These are phyloP conservation scores for Morpho helenor DNA, from an alignment of 2,888 invertebrate genomes.

Conservation along the genomic window DNA sequence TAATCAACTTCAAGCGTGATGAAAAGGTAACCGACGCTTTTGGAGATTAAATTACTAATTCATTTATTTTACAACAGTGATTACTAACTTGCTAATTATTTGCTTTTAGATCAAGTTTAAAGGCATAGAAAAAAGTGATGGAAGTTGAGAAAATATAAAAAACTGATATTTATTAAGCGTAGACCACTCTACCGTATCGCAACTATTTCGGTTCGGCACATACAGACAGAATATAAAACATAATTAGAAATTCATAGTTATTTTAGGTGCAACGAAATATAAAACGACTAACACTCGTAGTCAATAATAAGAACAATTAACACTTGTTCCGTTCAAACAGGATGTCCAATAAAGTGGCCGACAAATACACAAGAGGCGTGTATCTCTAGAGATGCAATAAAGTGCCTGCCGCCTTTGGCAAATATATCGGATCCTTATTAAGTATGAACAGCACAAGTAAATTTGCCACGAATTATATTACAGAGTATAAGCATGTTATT, in stretches of 20 bases:
- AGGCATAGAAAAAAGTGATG: not conserved
- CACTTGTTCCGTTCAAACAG: slow-evolving; percentile 1
- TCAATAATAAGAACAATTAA: not conserved
- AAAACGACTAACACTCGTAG: not conserved
- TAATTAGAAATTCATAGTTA: too few species aligned
- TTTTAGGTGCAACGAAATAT: too few species aligned
- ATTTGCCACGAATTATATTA: too few species aligned
- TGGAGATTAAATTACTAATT: not conserved
- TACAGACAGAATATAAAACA: too few species aligned
- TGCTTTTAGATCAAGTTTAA: too few species aligned
- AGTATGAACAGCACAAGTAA: too few species aligned
- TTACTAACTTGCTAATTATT: slow-evolving; percentile 1
- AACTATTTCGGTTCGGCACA: too few species aligned
- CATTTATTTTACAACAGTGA: not conserved
- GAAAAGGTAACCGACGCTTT: slow-evolving; percentile 12
- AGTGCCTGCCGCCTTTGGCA: not conserved
- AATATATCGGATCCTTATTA: not conserved
- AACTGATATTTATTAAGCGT: too few species aligned
- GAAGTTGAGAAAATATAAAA: too few species aligned
- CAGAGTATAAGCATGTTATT: too few species aligned
- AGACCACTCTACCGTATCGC: too few species aligned
- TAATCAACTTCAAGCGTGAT: slow-evolving; percentile 16
- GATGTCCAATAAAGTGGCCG: slow-evolving; percentile 8
- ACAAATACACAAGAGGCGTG: slow-evolving; percentile 7
- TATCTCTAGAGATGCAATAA: slow-evolving; percentile 8